These are phyloP conservation scores for Mormyrops boulengeri DNA, from an alignment of 2,797 vertebrate genomes.

Conservation along the genomic window DNA sequence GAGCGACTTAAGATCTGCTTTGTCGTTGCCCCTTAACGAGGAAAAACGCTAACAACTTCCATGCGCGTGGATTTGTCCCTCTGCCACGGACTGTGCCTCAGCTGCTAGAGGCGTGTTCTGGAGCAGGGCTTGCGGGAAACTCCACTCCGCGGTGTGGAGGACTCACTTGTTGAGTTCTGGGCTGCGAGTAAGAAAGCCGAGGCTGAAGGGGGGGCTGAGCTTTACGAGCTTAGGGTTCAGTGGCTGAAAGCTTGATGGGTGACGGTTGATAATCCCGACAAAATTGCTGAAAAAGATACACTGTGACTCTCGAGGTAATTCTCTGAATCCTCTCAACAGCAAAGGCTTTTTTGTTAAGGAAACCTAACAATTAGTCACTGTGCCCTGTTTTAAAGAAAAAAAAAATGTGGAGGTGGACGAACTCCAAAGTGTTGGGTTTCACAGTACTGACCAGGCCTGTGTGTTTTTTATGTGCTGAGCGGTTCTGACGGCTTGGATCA, in stretches of 20 bases:
- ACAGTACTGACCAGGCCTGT: not conserved
- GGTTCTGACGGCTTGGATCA: not conserved
- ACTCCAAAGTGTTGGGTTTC: not conserved
- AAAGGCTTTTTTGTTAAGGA: not conserved
- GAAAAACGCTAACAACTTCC: not conserved
- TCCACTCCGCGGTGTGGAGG: not conserved
- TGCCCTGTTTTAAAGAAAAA: not conserved
- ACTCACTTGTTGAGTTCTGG: not conserved
- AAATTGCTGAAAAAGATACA: conserved; percentile 1
- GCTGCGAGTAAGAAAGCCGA: not conserved
- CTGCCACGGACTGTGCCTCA: not conserved
- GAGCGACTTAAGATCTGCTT: not conserved
- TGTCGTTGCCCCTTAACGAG: not conserved
- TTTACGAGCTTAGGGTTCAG: not conserved
- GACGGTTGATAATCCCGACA: not conserved
- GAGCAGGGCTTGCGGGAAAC: not conserved
- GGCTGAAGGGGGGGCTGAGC: not conserved
- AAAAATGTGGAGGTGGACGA: not conserved
- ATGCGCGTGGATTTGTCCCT: not conserved
- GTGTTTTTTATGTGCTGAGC: not conserved
- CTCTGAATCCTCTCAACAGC: not conserved
- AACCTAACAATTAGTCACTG: not conserved
- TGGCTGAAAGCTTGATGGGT: not conserved
- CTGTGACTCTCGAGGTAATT: not conserved
- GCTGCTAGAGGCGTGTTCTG: not conserved